phyloP scores from a whole-genome alignment of 2,888 invertebrate species.

The Synanthedon andrenaeformis region DNA sequence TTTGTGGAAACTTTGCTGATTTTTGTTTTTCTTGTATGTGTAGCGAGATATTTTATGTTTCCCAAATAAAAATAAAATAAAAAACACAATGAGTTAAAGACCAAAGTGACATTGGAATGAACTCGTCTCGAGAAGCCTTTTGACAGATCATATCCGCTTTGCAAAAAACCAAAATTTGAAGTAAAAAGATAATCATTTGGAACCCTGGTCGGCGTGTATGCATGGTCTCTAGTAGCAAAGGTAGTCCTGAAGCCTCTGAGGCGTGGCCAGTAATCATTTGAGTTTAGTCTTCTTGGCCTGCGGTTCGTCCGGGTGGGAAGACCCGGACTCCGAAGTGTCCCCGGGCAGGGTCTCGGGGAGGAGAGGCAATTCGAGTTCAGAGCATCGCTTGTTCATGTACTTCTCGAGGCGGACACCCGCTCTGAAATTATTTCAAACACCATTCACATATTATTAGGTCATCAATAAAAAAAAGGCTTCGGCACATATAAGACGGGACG shows the following conservation, averaged over 20 bases:
- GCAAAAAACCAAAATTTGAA: no score
- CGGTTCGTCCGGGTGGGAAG: constrained; percentile 18
- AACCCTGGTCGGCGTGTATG: no score
- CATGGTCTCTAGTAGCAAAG: constrained; percentile 15
- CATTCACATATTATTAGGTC: constrained; percentile 3
- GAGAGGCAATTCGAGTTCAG: constrained; percentile 72
- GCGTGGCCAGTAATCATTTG: constrained; percentile 32
- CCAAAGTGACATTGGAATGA: no score
- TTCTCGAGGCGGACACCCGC: constrained; percentile 79
- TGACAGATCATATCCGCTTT: no score
- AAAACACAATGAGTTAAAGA: no score
- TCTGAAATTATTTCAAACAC: constrained; percentile 59
- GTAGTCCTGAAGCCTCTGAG: constrained; percentile 28
- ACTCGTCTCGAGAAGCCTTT: no score
- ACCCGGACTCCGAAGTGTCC: constrained; percentile 9
- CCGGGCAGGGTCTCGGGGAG: constrained; percentile 42
- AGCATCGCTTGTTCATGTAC: constrained; percentile 78
- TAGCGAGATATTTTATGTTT: no score
- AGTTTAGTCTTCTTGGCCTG: constrained; percentile 31
- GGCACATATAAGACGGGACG: no score
- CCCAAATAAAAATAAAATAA: no score
- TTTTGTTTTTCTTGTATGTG: no score
- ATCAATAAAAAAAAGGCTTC: not conserved
- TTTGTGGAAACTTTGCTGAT: no score
- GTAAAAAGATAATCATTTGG: no score